phyloP scores from a whole-genome alignment of 2,888 invertebrate species.

The Campoplex capitator region DNA sequence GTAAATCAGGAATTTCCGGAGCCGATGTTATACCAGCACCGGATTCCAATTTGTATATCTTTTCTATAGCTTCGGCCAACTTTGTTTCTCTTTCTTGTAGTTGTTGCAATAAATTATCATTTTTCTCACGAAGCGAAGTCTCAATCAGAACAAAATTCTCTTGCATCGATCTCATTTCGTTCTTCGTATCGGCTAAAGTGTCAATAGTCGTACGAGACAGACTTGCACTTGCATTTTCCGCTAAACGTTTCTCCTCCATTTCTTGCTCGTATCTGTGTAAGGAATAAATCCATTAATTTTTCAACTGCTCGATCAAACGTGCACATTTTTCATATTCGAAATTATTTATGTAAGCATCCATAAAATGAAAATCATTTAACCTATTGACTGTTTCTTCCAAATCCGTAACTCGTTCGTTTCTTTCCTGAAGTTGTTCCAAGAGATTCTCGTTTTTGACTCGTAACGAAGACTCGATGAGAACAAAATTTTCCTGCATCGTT shows the following conservation, averaged over 20 bases:
- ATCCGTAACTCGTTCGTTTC: conserved; percentile 86
- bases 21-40: conserved; percentile 75
- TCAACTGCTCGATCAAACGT: neutral
- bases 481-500: conserved; percentile 92
- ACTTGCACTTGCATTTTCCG: conserved; percentile 77
- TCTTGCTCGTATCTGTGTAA: conserved; percentile 75
- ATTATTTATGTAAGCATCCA: neutral
- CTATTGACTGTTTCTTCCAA: conserved; percentile 86
- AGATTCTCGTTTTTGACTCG: conserved; percentile 88
- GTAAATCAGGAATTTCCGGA: conserved; percentile 76
- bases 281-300: neutral
- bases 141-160: conserved; percentile 91
- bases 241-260: conserved; percentile 73
- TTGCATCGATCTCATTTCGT: conserved; percentile 93
- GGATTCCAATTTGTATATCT: conserved; percentile 78
- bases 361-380: conserved; percentile 68
- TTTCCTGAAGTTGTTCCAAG: conserved; percentile 86
- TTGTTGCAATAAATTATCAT: conserved; percentile 86
- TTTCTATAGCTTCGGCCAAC: conserved; percentile 82
- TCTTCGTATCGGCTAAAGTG: conserved; percentile 91
- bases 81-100: conserved; percentile 86
- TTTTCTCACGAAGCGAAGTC: conserved; percentile 90
- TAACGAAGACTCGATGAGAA: conserved; percentile 89
- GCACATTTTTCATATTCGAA: neutral
- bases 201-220: conserved; percentile 86